Evolutionary conservation across 2,888 invertebrate genomes (phyloP).

Genomic region (Oasisia sp.): DNA sequence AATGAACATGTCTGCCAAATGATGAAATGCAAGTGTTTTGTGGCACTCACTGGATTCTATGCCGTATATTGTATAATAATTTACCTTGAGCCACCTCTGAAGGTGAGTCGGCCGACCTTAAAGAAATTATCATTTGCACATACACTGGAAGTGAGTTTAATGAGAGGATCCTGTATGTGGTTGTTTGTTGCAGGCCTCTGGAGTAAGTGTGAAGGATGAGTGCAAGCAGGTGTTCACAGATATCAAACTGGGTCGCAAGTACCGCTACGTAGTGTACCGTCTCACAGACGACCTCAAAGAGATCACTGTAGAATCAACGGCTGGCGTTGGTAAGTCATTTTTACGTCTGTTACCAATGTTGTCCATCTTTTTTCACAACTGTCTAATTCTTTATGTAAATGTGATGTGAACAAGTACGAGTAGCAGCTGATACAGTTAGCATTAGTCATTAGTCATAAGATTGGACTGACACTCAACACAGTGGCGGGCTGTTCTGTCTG

Average conservation of each 20-base stretch:
- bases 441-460: neutral
- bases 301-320: slow-evolving; percentile 76
- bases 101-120: neutral
- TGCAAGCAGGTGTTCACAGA: slow-evolving; percentile 96
- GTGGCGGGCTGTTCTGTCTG: too few relatives aligned
- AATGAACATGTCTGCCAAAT: too few relatives aligned
- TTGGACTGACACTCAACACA: neutral
- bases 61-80: too few relatives aligned
- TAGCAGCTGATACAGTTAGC: neutral
- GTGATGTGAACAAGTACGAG: neutral
- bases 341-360: neutral
- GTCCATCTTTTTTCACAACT: neutral
- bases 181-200: slow-evolving; percentile 74
- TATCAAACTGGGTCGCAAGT: slow-evolving; percentile 97
- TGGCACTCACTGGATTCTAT: too few relatives aligned
- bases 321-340: neutral
- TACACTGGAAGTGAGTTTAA: neutral
- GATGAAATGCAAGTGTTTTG: too few relatives aligned
- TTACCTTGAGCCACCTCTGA: neutral
- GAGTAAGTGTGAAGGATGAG: slow-evolving; percentile 93
- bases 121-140: neutral
- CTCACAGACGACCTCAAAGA: slow-evolving; percentile 91
- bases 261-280: slow-evolving; percentile 93
- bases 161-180: neutral
- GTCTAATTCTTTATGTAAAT: neutral